Percentiles rank a stretch among this genome's conserved stretches.
Conservation (phyloP, 2,888 invertebrate species). For the Spialia ferax region DNA sequence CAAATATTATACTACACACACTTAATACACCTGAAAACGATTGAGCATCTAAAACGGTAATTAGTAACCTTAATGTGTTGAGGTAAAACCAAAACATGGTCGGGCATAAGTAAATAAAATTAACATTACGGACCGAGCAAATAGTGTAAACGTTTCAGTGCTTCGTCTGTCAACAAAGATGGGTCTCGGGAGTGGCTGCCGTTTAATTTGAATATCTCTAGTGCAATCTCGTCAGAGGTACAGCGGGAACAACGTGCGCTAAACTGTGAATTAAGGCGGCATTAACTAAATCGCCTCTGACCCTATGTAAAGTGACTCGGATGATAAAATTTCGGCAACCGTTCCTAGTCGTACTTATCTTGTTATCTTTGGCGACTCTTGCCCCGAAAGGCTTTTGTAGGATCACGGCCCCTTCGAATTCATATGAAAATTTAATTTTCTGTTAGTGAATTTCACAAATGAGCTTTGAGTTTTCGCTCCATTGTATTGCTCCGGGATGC, state of each 20-base stretch:
- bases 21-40: not conserved
- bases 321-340: constrained; percentile 71
- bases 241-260: constrained; percentile 68
- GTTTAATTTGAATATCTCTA: constrained; percentile 76
- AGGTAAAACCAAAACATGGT: constrained; percentile 35
- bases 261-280: constrained; percentile 76
- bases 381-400: constrained; percentile 74
- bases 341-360: constrained; percentile 69
- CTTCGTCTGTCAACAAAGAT: constrained; percentile 68
- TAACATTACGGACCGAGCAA: constrained; percentile 64
- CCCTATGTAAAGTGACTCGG: constrained; percentile 72
- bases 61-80: constrained; percentile 8
- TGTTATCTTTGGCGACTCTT: constrained; percentile 73
- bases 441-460: constrained; percentile 78
- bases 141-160: constrained; percentile 63
- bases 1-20: not conserved
- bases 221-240: constrained; percentile 67
- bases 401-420: constrained; percentile 74
- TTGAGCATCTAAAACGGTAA: constrained; percentile 3
- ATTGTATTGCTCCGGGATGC: constrained; percentile 77
- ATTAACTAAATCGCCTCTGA: constrained; percentile 73
- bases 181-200: constrained; percentile 56
- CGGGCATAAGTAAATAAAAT: constrained; percentile 65
- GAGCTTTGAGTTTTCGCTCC: constrained; percentile 72
- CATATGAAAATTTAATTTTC: constrained; percentile 84